phyloP scores from a whole-genome alignment of 2,113 vertebrate species.

The Sapajus apella region DNA sequence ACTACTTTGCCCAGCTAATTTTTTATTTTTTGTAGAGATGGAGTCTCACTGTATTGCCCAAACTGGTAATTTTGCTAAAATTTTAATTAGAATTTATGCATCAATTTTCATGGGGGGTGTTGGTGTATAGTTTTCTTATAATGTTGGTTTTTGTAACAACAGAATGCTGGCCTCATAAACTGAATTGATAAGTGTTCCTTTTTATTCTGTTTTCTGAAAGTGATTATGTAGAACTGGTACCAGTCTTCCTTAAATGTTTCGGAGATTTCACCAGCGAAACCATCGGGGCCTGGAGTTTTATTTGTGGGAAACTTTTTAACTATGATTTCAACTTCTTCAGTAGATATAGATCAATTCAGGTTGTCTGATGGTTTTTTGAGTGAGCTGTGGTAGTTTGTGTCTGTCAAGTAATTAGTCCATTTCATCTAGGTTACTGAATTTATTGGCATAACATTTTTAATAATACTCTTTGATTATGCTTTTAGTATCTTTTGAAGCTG shows the following conservation, averaged over 20 bases:
- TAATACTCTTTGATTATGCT: background rate
- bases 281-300: background rate
- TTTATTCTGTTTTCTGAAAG: conserved; percentile 14
- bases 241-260: background rate
- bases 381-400: background rate
- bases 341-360: background rate
- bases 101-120: background rate
- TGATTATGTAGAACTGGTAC: background rate
- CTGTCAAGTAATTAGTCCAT: conserved; percentile 27
- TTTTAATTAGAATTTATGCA: background rate
- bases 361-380: background rate
- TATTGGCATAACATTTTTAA: conserved; percentile 22
- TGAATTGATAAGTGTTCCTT: background rate
- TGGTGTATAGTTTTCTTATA: background rate
- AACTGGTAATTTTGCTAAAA: background rate
- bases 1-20: too few species aligned
- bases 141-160: background rate
- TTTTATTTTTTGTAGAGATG: too few species aligned
- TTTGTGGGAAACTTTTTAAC: background rate
- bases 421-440: background rate
- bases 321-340: background rate
- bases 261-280: background rate
- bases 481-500: conserved; percentile 10
- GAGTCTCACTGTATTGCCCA: too few species aligned
- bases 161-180: background rate